Percentiles rank a stretch among this genome's conserved stretches.
Evolutionary conservation across 2,113 vertebrate genomes (phyloP).

Genomic region (Nicator chloris): DNA sequence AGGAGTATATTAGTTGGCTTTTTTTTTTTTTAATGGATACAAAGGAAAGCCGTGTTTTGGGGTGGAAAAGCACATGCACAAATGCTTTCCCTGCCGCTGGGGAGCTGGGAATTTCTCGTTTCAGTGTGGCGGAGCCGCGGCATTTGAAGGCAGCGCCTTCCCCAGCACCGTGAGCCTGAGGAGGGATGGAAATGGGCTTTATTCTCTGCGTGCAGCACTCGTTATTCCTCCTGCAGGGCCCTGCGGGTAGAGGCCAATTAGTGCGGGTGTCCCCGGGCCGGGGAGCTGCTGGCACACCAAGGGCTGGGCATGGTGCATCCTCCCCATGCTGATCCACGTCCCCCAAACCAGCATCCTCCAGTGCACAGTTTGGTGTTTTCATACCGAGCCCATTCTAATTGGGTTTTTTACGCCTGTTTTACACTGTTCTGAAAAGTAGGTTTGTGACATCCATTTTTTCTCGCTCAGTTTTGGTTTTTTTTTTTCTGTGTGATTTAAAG

Average conservation of each 20-base stretch:
- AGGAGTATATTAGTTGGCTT: background rate
- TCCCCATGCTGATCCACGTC: background rate
- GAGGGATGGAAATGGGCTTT: background rate
- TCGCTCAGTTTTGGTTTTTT: background rate
- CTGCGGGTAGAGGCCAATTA: background rate
- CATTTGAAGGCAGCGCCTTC: background rate
- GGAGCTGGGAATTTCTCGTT: background rate
- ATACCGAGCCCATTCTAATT: background rate
- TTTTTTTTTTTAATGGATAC: background rate
- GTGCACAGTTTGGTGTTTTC: rapidly evolving
- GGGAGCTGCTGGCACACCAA: background rate
- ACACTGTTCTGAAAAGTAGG: background rate
- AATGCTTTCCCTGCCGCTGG: background rate
- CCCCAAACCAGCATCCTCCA: rapidly evolving
- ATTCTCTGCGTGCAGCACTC: background rate
- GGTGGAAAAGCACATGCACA: background rate
- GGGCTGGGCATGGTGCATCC: background rate
- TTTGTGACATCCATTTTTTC: background rate
- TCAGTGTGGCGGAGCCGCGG: background rate
- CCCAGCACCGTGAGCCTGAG: rapidly evolving
- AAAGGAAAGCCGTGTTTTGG: background rate
- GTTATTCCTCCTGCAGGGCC: background rate
- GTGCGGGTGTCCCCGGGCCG: background rate
- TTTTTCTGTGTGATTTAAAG: background rate
- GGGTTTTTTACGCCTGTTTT: background rate